Evolutionary conservation across 2,113 vertebrate species (phyloP).

Genomic region (Microtus richardsoni): DNA sequence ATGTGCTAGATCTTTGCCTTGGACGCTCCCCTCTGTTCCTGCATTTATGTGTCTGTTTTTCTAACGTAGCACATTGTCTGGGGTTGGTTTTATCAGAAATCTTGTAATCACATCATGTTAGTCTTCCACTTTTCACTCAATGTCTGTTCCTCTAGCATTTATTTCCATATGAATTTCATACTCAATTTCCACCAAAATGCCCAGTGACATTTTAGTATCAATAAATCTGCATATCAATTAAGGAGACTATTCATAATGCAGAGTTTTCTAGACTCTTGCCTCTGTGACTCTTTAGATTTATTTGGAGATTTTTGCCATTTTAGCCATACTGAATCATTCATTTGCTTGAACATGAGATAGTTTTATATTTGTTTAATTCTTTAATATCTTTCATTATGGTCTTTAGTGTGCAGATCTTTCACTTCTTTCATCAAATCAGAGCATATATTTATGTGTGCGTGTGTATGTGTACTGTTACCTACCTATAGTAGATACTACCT

Average conservation of each 20-base stretch:
- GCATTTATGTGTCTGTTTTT: not conserved
- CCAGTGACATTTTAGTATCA: not conserved
- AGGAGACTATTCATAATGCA: not conserved
- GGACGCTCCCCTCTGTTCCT: not conserved
- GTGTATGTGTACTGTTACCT: not conserved
- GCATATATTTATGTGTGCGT: not conserved
- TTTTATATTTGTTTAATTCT: constrained; percentile 18
- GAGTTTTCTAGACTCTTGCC: not conserved
- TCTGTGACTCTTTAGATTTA: not conserved
- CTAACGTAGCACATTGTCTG: not conserved
- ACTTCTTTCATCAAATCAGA: constrained; percentile 12
- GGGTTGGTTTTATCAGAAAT: not conserved
- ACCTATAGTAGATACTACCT: not conserved
- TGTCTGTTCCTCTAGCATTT: not conserved
- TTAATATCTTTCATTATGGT: constrained; percentile 9
- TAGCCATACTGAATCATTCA: not conserved
- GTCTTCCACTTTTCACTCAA: not conserved
- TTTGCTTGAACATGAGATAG: not conserved
- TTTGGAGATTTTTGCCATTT: not conserved
- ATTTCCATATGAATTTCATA: constrained; percentile 24
- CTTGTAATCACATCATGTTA: not conserved
- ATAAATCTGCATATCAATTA: not conserved
- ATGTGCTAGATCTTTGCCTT: not conserved
- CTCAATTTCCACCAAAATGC: not conserved
- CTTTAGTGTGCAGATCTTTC: not conserved